Base-by-base conservation (phyloP, 2,888 invertebrate species). In the Drosophila paucipuncta region DNA sequence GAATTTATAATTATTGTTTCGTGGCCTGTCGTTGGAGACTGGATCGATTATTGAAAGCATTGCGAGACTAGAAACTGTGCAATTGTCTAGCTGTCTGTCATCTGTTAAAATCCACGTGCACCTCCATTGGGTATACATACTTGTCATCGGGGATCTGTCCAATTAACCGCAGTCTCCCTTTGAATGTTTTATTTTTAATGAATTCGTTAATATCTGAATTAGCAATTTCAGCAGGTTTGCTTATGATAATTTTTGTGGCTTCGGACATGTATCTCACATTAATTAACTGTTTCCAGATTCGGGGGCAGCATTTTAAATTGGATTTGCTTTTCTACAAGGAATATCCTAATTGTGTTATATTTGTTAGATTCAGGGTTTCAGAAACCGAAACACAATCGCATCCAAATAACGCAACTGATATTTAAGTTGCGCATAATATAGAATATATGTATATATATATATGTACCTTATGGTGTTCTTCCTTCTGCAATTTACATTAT, bases 11-110 rank as follows among this genome's bases (percentile, higher is more conserved):
- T 68, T 71, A 68, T 25, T 55, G 59, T 52, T 37, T 25, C 57
- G 43, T 43, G 39, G 63, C 11, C 9, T 53, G 53, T 9, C 53
- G 7, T 7, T 31, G 41, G 37, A 28, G 57, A 61, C 83, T 64
- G 68, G 70, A 78, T 65, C 57, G 52, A 71, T 73, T 58, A 54
- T 41, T 49, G 53, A 65, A 68, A 71, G 61, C 43, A 71, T 65
- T 71, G 72, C 77, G 76, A 64, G 63, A 69, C 72, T 28, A 1
- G 18, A 50, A 62, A 53, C 68, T 58, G 72, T 31, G 59, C 50
- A 28, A 11, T n/a, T 37, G 49, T 43, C 16, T 30, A 31, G 25
- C 41, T 69, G 58, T 54, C 16, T n/a, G 49, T 54, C 22, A 35
- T 16, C 33, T 10, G 9, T 1, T 25, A 35, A 22, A 16, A 9